phyloP scores from a whole-genome alignment of 2,113 vertebrate species.

The Petaurus breviceps region DNA sequence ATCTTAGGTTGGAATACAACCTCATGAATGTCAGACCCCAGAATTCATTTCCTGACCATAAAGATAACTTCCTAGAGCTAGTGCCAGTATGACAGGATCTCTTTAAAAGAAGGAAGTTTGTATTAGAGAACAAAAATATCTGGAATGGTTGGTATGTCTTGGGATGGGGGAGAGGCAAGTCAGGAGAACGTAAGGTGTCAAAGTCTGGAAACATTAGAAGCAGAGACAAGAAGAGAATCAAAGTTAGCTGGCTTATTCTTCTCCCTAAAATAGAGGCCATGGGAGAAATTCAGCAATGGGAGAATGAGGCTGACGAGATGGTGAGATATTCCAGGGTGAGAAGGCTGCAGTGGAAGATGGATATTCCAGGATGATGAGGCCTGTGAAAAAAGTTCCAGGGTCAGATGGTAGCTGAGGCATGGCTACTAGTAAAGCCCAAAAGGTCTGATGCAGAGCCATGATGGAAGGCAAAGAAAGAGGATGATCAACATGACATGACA shows the following conservation, averaged over 20 bases:
- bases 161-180: background rate
- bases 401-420: background rate
- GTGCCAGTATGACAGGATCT: background rate
- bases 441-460: background rate
- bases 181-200: background rate
- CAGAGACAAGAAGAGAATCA: background rate
- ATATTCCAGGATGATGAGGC: background rate
- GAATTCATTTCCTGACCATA: background rate
- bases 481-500: background rate
- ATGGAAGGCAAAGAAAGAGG: conserved; percentile 22
- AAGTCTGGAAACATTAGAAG: background rate
- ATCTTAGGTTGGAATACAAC: background rate
- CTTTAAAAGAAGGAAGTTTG: background rate
- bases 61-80: background rate
- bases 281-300: background rate
- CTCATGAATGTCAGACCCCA: background rate
- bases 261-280: background rate
- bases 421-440: background rate
- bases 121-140: background rate
- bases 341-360: background rate
- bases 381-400: background rate
- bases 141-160: background rate
- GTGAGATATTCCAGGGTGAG: background rate
- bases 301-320: background rate
- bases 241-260: background rate